These are phyloP conservation scores for Acanthococcus lagerstroemiae DNA, from an alignment of 2,888 invertebrate genomes.

Conservation along the genomic window DNA sequence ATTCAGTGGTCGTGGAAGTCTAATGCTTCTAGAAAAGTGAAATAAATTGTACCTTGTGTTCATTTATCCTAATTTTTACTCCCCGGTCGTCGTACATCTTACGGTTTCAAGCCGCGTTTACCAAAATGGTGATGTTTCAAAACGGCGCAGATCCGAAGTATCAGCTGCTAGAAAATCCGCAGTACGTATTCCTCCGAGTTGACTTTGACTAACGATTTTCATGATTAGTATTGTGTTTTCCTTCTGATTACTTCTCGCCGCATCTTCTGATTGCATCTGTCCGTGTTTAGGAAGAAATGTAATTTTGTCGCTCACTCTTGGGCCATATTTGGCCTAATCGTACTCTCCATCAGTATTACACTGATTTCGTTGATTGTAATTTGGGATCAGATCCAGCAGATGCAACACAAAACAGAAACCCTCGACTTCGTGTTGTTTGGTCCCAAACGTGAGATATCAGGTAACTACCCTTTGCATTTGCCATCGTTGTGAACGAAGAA, in stretches of 20 bases:
- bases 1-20: no score
- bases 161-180: conserved; percentile 7
- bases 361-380: conserved; percentile 21
- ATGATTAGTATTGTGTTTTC: not conserved
- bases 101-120: no score
- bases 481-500: not conserved
- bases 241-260: not conserved
- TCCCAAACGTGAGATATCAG: conserved; percentile 29
- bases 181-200: not conserved
- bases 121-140: conserved; percentile 11
- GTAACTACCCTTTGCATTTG: no score
- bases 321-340: conserved; percentile 18
- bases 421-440: conserved; percentile 35
- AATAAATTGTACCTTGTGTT: no score
- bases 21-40: no score
- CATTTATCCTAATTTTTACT: no score
- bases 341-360: conserved; percentile 12
- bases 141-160: conserved; percentile 12
- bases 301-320: conserved; percentile 20
- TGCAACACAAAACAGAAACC: conserved; percentile 26
- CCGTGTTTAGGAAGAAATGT: conserved; percentile 26
- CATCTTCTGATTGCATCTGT: no score
- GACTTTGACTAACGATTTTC: not conserved
- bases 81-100: no score
- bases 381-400: conserved; percentile 27